These are phyloP conservation scores for Araneus ventricosus DNA, from an alignment of 1,140 invertebrate genomes.

Conservation along the genomic window DNA sequence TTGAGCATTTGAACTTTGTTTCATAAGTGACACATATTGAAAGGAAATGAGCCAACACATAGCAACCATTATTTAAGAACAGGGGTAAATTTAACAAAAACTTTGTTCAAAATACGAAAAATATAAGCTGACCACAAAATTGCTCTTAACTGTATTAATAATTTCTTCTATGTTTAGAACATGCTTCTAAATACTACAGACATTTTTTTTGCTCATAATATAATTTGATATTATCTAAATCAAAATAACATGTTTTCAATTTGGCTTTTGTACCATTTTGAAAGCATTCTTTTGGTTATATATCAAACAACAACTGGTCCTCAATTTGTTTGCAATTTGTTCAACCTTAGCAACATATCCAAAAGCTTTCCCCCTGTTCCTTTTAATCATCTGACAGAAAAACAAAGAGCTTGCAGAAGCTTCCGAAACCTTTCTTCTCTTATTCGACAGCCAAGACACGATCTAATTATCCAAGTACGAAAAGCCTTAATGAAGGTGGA, in stretches of 20 bases:
- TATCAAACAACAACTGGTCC: not conserved
- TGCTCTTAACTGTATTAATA: no score
- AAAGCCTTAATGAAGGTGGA: constrained; percentile 19
- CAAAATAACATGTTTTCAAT: not conserved
- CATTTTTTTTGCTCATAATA: no score
- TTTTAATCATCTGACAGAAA: not conserved
- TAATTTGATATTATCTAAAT: no score
- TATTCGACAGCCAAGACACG: not conserved
- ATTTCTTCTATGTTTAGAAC: no score
- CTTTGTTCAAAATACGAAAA: no score
- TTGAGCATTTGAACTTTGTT: no score
- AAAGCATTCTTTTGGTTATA: not conserved
- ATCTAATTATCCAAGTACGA: constrained; percentile 17
- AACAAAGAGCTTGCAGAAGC: not conserved
- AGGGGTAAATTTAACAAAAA: no score
- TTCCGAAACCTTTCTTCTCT: not conserved
- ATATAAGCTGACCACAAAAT: no score
- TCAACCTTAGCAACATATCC: not conserved
- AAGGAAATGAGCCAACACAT: no score
- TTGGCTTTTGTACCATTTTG: not conserved
- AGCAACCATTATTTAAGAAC: no score
- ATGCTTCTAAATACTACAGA: no score
- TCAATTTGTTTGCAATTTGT: not conserved
- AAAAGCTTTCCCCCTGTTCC: not conserved
- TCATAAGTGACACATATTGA: no score